Conservation (phyloP, 2,888 invertebrate genomes). For the Oeneis ivallda region DNA sequence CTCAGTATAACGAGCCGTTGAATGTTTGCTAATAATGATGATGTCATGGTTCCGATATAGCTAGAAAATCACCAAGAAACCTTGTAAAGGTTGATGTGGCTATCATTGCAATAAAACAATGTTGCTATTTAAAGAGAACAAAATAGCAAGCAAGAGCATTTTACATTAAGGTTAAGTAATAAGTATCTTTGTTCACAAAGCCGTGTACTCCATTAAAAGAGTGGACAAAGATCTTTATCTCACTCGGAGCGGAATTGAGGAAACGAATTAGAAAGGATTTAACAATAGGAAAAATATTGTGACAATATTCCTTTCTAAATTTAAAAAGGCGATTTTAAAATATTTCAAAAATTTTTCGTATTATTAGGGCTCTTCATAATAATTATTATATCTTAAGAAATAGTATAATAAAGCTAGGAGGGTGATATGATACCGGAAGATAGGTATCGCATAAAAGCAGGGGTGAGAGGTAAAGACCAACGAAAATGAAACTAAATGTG, state of each 20-base stretch:
- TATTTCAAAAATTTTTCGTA: slow-evolving; percentile 32
- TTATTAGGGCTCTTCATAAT: not conserved
- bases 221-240: slow-evolving; percentile 33
- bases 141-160: slow-evolving; percentile 23
- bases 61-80: too few species aligned
- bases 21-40: too few species aligned
- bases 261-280: slow-evolving; percentile 34
- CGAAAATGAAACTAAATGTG: too few species aligned
- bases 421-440: too few species aligned
- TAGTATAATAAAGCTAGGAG: too few species aligned
- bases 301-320: not conserved
- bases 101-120: slow-evolving; percentile 3
- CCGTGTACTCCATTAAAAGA: slow-evolving; percentile 31
- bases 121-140: not conserved
- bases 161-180: slow-evolving; percentile 33
- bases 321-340: slow-evolving; percentile 23
- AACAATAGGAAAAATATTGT: slow-evolving; percentile 18
- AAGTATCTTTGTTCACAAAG: slow-evolving; percentile 37
- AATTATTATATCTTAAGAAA: too few species aligned
- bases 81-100: too few species aligned
- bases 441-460: too few species aligned
- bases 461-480: too few species aligned
- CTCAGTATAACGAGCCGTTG: too few species aligned
- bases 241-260: slow-evolving; percentile 19
- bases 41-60: too few species aligned